Evolutionary conservation across 1,140 invertebrate genomes (phyloP), one percentile per base, ranked within the genome.

Genomic region (Pseudomyrmex sp.): DNA sequence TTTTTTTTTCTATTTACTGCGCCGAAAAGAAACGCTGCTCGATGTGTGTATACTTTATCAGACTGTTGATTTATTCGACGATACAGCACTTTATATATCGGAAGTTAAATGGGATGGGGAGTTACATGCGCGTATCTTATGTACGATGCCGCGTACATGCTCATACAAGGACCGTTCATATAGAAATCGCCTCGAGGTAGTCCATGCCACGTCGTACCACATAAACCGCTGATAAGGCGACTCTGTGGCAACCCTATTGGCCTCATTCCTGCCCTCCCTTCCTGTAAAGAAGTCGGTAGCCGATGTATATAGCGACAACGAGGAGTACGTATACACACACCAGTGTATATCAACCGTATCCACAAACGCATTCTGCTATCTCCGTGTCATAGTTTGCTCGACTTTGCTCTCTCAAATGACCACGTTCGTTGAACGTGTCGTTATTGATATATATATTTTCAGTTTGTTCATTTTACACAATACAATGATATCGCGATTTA

Each of bases 151-250:
- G 68, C 62, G 54, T 76, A 75, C 20, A 74, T 26, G 69, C 52
- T 69, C 70, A 87, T 56, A 85, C 66, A 68, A 72, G 72, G 77
- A 85, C 44, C 83, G 70, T 70, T 50, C 76, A 68, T 66, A 88
- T 50, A 82, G 87, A 86, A 84, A 74, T 69, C 62, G 85, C 83
- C 85, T 44, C 74, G 70, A 85, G 80, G 59, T 63, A 77, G 83
- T 75, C 79, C 82, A 83, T 69, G 63, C 46, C 74, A 84, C 72
- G 54, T 87, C 75, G 70, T 83, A 79, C 77, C 77, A 80, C 76
- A 89, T 87, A 88, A 89, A 89, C 84, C 84, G 86, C 86, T 88
- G 88, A 89, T 89, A 89, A 89, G 83, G 86, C 80, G 82, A 88
- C 86, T 85, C 50, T 69, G 65, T 44, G 84, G 82, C 69, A 77